These are phyloP conservation scores for Leptatherina wallacei DNA, from an alignment of 2,797 vertebrate genomes.

Conservation along the genomic window DNA sequence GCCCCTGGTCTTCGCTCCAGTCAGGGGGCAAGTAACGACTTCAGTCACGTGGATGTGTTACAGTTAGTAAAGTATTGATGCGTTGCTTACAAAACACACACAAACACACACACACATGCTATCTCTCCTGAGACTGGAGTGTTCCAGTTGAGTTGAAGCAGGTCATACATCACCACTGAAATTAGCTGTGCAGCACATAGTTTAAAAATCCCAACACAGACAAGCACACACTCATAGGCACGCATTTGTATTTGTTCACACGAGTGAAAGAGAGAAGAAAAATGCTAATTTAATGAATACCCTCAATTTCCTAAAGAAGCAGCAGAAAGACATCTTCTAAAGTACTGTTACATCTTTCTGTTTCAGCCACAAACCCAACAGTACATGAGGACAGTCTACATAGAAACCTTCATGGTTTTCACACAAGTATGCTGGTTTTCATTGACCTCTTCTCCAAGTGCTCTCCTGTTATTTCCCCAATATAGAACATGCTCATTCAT, in stretches of 20 bases:
- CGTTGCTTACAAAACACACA: constrained; percentile 15
- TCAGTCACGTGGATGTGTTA: constrained; percentile 51
- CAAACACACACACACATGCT: neutral
- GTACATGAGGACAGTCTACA: neutral
- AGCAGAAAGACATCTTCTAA: constrained; percentile 29
- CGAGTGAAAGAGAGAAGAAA: constrained; percentile 2
- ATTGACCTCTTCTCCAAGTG: constrained; percentile 2
- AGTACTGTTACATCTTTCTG: constrained; percentile 20
- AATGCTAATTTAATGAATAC: constrained; percentile 55
- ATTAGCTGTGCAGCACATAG: constrained; percentile 27
- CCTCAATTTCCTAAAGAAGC: constrained; percentile 36
- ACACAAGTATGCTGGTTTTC: constrained; percentile 19
- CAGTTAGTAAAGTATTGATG: constrained; percentile 61
- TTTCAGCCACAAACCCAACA: constrained; percentile 19
- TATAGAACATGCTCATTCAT: constrained; percentile 35
- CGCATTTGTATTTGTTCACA: constrained; percentile 7
- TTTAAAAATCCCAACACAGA: constrained; percentile 36
- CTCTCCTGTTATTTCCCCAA: constrained; percentile 11
- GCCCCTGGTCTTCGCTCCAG: neutral
- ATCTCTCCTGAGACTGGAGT: constrained; percentile 34
- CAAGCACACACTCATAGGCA: neutral
- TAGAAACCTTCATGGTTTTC: constrained; percentile 10
- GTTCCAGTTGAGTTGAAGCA: constrained; percentile 50
- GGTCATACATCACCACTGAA: constrained; percentile 60
- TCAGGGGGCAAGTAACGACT: constrained; percentile 34